A percentile compares a stretch with the other conserved stretches of the same genome.
These are phyloP conservation scores for Calameuta filiformis DNA, from an alignment of 2,888 invertebrate species.

Conservation along the genomic window DNA sequence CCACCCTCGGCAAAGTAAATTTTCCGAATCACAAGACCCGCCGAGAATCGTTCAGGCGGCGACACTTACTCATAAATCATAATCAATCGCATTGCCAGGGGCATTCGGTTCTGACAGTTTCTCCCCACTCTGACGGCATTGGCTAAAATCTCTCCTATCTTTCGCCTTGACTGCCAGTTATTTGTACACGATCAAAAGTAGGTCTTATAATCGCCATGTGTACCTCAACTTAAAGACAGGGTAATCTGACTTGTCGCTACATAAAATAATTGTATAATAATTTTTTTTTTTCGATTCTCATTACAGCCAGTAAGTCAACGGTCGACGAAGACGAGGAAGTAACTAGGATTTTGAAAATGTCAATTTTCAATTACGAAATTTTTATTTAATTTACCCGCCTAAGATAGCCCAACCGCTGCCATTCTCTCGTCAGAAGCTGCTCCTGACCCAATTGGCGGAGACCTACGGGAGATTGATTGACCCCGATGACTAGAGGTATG, in stretches of 20 bases:
- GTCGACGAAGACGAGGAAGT: background rate
- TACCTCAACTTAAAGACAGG: background rate
- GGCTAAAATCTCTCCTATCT: background rate
- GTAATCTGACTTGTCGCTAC: background rate
- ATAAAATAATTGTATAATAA: background rate
- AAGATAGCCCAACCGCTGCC: background rate
- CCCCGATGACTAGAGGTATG: conserved; percentile 16
- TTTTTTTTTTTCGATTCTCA: background rate
- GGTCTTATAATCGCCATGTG: background rate
- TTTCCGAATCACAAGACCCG: conserved; percentile 49
- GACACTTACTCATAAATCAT: conserved; percentile 49
- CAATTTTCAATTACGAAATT: background rate
- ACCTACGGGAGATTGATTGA: conserved; percentile 4
- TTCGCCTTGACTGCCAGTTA: background rate
- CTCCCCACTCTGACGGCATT: conserved; percentile 13
- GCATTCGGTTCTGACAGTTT: conserved; percentile 37
- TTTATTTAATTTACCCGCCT: background rate
- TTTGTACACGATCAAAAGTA: background rate
- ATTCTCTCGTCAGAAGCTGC: background rate
- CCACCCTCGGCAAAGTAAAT: conserved; percentile 26
- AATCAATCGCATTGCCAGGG: conserved; percentile 46
- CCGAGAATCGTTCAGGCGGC: conserved; percentile 32
- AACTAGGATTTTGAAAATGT: background rate
- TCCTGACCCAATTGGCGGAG: background rate
- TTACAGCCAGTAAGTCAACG: background rate